phyloP scores from a whole-genome alignment of 35 echinoderm and acorn worm species.

The Heliocidaris erythrogramma region DNA sequence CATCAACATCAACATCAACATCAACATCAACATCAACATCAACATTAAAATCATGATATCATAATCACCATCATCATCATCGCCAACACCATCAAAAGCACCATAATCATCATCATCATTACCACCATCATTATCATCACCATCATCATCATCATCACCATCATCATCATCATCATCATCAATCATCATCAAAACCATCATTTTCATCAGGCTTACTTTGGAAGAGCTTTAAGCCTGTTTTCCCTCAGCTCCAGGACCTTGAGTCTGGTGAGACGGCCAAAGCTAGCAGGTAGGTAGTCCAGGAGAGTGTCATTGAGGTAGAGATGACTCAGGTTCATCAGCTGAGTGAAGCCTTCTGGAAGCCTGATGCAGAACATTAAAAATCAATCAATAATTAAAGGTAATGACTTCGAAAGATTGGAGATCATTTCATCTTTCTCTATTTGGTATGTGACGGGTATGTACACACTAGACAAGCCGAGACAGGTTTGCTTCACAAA shows the following conservation, averaged over 20 bases:
- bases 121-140: no score
- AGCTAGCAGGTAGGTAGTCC: conserved; percentile 92
- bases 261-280: conserved; percentile 86
- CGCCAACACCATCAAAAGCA: no score
- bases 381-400: not conserved
- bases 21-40: no score
- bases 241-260: conserved; percentile 88
- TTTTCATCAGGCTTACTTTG: conserved; percentile 63
- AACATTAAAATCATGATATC: no score
- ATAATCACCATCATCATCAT: no score
- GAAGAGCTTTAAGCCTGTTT: conserved; percentile 86
- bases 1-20: no score
- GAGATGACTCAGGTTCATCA: conserved; percentile 85
- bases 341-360: conserved; percentile 95
- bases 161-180: no score
- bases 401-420: not conserved
- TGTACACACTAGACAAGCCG: no score
- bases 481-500: no score
- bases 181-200: not conserved
- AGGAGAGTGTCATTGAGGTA: conserved; percentile 96
- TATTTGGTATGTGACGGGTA: not conserved
- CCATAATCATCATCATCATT: no score
- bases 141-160: no score
- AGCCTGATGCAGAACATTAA: conserved; percentile 57
- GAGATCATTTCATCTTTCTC: not conserved